Conservation (phyloP, 2,797 vertebrate species). For the Neopelma chrysocephalum region DNA sequence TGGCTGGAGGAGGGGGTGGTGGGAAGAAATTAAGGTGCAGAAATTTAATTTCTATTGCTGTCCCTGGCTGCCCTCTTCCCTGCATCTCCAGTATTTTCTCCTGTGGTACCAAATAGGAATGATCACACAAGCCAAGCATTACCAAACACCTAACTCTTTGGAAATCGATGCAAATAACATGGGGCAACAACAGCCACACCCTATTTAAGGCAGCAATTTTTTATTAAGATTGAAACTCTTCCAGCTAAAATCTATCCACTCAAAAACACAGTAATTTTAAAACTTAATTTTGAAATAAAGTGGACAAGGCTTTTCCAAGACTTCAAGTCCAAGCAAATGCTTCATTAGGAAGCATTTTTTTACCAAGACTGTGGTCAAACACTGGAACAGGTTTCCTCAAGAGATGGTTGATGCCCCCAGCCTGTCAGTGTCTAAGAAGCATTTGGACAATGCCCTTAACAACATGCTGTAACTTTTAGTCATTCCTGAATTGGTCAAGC, state of each 20-base stretch:
- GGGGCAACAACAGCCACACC: not conserved
- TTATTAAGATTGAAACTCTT: not conserved
- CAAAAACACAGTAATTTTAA: not conserved
- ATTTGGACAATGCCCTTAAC: not conserved
- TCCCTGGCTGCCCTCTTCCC: not conserved
- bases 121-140: not conserved
- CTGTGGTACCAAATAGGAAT: not conserved
- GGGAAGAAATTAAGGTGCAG: not conserved
- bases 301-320: not conserved
- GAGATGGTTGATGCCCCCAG: not conserved
- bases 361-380: not conserved
- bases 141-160: not conserved
- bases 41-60: not conserved
- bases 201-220: not conserved
- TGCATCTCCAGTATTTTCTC: not conserved
- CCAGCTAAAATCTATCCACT: not conserved
- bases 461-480: not conserved
- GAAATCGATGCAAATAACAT: constrained; percentile 14
- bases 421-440: not conserved
- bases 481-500: not conserved
- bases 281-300: not conserved
- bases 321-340: not conserved
- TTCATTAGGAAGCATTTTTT: not conserved
- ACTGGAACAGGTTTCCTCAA: not conserved
- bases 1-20: not conserved